Percentiles rank a stretch among this genome's conserved stretches.
These are phyloP conservation scores for Batillaria attramentaria DNA, from an alignment of 1,140 invertebrate genomes.

Conservation along the genomic window DNA sequence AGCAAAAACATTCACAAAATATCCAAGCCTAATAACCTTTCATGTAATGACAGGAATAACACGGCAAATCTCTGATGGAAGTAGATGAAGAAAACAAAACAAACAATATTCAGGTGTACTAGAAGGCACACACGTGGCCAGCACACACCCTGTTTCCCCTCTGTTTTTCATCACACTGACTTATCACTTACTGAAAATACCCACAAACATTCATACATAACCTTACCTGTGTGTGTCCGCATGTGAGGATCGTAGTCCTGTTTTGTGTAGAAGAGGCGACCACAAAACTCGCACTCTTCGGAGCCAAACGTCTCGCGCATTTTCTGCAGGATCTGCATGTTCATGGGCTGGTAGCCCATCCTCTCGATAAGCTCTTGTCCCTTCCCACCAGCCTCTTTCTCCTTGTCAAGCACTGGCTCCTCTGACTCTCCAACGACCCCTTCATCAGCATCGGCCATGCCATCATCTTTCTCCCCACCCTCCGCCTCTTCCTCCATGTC, in stretches of 20 bases:
- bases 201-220: conserved; percentile 19
- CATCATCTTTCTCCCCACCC: conserved; percentile 6
- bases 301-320: conserved; percentile 69
- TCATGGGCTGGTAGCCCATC: conserved; percentile 64
- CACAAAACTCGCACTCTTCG: conserved; percentile 71
- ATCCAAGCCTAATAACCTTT: no score
- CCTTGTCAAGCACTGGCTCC: not conserved
- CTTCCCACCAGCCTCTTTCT: conserved; percentile 13
- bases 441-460: not conserved
- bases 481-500: conserved; percentile 5
- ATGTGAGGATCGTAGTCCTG: conserved; percentile 68
- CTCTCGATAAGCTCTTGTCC: conserved; percentile 51
- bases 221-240: conserved; percentile 65
- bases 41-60: no score
- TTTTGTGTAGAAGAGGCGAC: conserved; percentile 65
- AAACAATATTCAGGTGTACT: no score
- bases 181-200: no score
- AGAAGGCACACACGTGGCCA: no score
- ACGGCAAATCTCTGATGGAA: no score
- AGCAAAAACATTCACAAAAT: no score
- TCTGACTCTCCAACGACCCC: conserved; percentile 20
- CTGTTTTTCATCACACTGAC: no score
- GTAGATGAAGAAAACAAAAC: no score
- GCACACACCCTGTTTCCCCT: no score
- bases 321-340: conserved; percentile 66